Percentiles rank a stretch among this genome's conserved stretches.
Evolutionary conservation across 2,888 invertebrate genomes (phyloP).

Genomic region (Uropetala carovei): DNA sequence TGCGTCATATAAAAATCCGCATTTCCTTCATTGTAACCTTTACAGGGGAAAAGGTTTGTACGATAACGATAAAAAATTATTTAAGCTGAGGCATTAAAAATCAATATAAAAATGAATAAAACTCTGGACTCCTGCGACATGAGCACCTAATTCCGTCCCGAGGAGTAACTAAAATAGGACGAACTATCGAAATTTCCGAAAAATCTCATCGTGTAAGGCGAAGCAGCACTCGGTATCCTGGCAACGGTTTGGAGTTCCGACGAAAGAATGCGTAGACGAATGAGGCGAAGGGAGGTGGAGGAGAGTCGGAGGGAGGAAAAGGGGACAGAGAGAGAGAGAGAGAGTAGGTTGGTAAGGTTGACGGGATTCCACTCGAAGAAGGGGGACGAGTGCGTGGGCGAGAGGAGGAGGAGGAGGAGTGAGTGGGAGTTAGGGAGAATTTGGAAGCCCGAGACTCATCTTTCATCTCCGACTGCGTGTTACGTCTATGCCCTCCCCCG

Average conservation of each 20-base stretch:
- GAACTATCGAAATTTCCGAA: background rate
- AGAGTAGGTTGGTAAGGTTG: background rate
- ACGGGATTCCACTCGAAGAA: background rate
- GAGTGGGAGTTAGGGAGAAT: conserved; percentile 10
- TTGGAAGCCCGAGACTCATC: conserved; percentile 59
- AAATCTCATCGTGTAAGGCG: conserved; percentile 38
- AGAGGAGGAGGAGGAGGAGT: conserved; percentile 20
- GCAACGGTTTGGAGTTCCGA: conserved; percentile 47
- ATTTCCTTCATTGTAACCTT: too few relatives aligned
- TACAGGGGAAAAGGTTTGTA: too few relatives aligned
- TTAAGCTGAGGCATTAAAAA: too few relatives aligned
- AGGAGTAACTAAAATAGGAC: background rate
- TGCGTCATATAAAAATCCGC: too few relatives aligned
- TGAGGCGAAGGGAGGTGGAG: background rate
- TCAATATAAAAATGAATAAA: too few relatives aligned
- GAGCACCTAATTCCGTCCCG: background rate
- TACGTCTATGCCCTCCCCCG: conserved; percentile 48
- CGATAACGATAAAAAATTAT: too few relatives aligned
- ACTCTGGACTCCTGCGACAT: too few relatives aligned
- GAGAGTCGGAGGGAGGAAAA: background rate
- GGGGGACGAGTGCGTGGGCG: background rate
- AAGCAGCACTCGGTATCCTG: conserved; percentile 50
- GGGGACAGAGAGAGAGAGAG: background rate
- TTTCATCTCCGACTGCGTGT: conserved; percentile 58
- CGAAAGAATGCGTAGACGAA: conserved; percentile 60